Conservation (phyloP, 2,113 vertebrate genomes). For the Marmota flaviventris region DNA sequence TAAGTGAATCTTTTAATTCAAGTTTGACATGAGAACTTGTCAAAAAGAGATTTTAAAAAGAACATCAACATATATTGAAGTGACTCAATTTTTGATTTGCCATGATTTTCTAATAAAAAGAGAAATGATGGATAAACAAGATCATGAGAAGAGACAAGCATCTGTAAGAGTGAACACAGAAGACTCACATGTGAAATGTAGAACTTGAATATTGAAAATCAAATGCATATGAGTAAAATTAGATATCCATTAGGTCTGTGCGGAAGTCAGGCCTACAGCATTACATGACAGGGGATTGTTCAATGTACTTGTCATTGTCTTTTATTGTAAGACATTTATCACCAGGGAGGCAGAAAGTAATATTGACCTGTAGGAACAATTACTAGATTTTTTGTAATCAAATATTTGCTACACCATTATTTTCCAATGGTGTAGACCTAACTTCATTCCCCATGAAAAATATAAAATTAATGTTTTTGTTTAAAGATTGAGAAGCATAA, state of each 20-base stretch:
- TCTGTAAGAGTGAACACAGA: not conserved
- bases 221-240: not conserved
- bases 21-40: not conserved
- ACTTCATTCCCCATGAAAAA: not conserved
- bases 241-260: not conserved
- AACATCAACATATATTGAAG: not conserved
- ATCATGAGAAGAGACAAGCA: not conserved
- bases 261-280: not conserved
- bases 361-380: not conserved
- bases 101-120: not conserved
- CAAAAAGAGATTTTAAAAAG: not conserved
- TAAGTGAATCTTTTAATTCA: not conserved
- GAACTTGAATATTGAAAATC: not conserved
- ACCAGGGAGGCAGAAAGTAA: not conserved
- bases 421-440: not conserved
- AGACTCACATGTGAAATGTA: not conserved
- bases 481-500: not conserved
- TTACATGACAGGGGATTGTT: rapidly evolving
- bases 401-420: not conserved
- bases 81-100: not conserved
- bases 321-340: not conserved
- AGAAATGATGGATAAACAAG: rapidly evolving
- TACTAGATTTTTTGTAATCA: not conserved
- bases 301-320: not conserved
- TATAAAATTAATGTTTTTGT: not conserved